phyloP scores from a whole-genome alignment of 2,113 vertebrate species.

The Upupa epops region DNA sequence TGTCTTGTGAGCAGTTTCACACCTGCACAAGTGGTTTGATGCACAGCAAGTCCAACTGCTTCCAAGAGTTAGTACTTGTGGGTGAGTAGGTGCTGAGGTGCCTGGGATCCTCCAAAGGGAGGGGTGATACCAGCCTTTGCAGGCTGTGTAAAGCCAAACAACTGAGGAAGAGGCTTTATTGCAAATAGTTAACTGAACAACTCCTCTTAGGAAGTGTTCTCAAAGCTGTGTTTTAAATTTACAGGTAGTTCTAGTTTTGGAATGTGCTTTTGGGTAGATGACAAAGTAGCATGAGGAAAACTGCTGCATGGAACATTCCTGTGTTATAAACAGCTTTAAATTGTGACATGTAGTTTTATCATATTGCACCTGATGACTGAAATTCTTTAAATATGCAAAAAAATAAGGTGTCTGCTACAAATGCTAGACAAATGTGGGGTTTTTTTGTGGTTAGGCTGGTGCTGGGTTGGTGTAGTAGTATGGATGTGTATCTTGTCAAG shows the following conservation, averaged over 20 bases:
- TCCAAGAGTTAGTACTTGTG: rapidly evolving
- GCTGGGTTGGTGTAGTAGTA: background rate
- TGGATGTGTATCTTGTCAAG: background rate
- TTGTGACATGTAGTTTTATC: background rate
- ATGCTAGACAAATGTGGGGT: background rate
- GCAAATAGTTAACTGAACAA: background rate
- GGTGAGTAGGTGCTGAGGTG: background rate
- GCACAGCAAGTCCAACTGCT: background rate
- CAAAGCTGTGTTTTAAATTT: background rate
- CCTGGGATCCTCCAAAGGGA: background rate
- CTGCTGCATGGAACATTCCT: background rate
- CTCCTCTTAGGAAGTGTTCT: background rate
- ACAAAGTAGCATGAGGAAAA: background rate
- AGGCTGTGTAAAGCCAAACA: background rate
- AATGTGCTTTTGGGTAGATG: background rate
- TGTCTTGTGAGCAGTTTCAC: background rate
- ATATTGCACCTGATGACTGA: rapidly evolving
- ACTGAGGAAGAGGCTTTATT: background rate
- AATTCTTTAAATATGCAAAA: background rate
- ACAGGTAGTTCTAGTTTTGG: background rate
- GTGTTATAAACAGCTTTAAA: background rate
- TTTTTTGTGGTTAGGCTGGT: background rate
- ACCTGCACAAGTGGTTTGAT: background rate
- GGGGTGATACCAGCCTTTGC: no score
- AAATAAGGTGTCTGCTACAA: background rate